These are phyloP conservation scores for Drosophila paulistorum DNA, from an alignment of 1,140 invertebrate species.

Conservation along the genomic window DNA sequence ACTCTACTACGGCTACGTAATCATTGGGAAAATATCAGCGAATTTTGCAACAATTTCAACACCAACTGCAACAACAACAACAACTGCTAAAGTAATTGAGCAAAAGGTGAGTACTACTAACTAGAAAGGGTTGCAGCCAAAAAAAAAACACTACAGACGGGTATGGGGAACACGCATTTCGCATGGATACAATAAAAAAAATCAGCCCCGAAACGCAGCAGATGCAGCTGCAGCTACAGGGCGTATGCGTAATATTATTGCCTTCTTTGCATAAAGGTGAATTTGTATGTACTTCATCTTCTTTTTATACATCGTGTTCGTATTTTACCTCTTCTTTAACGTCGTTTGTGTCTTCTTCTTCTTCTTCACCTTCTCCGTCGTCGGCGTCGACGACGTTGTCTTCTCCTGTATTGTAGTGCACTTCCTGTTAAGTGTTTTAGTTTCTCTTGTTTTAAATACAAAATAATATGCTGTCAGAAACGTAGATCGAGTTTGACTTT, in stretches of 20 bases:
- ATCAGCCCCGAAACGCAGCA: conserved; percentile 14
- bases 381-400: background rate
- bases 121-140: background rate
- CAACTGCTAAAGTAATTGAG: conserved; percentile 73
- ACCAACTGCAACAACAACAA: conserved; percentile 38
- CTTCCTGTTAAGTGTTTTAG: conserved; percentile 62
- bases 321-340: background rate
- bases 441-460: conserved; percentile 37
- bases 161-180: background rate
- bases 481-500: conserved; percentile 6
- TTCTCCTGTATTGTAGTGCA: conserved; percentile 38
- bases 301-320: no score
- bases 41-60: conserved; percentile 80
- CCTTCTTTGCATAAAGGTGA: background rate
- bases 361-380: background rate
- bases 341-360: background rate
- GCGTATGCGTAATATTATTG: conserved; percentile 59
- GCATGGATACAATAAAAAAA: conserved; percentile 28
- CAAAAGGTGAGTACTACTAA: conserved; percentile 69
- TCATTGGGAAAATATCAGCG: conserved; percentile 78
- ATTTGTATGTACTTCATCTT: background rate
- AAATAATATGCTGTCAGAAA: conserved; percentile 19
- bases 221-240: conserved; percentile 21
- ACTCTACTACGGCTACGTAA: conserved; percentile 54
- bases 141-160: background rate